phyloP scores from a whole-genome alignment of 2,797 vertebrate genomes.

The Tragelaphus oryx region DNA sequence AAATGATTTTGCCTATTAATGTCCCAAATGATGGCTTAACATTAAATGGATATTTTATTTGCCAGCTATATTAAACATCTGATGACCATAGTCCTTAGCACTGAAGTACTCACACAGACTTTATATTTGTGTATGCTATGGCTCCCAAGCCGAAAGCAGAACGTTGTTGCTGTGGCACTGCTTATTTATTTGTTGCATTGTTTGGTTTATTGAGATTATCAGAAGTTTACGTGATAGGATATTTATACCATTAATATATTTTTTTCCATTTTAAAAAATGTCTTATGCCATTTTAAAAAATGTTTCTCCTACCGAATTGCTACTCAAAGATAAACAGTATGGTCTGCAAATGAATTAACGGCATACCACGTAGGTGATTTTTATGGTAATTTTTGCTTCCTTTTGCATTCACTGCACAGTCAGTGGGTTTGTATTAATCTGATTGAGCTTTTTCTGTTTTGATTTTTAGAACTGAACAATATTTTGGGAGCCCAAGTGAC shows the following conservation, averaged over 20 bases:
- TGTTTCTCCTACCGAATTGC: neutral
- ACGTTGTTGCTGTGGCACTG: neutral
- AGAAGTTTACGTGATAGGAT: neutral
- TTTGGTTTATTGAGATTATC: neutral
- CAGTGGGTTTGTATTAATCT: constrained; percentile 22
- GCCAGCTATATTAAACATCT: neutral
- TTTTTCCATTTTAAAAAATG: constrained; percentile 14
- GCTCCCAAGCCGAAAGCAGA: neutral
- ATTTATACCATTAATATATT: neutral
- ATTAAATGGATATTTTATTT: constrained; percentile 17
- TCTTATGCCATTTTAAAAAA: constrained; percentile 8
- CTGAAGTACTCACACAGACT: neutral
- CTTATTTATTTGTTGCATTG: neutral
- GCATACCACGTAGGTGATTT: neutral
- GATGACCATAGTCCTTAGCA: neutral
- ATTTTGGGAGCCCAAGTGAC: constrained; percentile 94
- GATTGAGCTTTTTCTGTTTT: constrained; percentile 41
- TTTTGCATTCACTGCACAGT: neutral
- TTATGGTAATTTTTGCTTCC: neutral
- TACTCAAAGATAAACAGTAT: neutral
- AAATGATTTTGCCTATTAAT: constrained; percentile 17
- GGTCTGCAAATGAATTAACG: neutral
- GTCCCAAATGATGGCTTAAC: neutral
- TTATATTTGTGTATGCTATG: neutral
- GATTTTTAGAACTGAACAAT: constrained; percentile 92